phyloP scores from a whole-genome alignment of 2,888 invertebrate genomes.

The Pachycephus smyrnensis region DNA sequence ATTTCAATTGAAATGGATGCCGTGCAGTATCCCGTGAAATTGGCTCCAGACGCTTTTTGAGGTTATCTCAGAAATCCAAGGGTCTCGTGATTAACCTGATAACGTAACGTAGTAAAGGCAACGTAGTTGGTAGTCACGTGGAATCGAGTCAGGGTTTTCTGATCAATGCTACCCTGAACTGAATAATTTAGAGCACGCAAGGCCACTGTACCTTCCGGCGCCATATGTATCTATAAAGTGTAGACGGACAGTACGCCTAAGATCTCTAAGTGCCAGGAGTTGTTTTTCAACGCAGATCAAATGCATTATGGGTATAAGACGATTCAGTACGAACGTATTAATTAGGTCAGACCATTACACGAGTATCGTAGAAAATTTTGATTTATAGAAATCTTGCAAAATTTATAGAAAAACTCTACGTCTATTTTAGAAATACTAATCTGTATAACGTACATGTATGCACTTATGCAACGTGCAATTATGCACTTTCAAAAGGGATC shows the following conservation, averaged over 20 bases:
- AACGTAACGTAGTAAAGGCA: not conserved
- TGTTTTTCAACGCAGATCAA: not conserved
- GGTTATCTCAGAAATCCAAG: not conserved
- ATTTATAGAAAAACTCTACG: not conserved
- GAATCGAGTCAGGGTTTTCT: constrained; percentile 29
- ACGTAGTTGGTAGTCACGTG: not conserved
- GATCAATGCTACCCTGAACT: constrained; percentile 30
- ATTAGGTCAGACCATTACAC: not conserved
- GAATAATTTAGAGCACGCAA: constrained; percentile 28
- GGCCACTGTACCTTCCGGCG: constrained; percentile 19
- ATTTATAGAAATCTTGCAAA: not conserved
- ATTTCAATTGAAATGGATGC: not conserved
- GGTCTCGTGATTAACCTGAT: not conserved
- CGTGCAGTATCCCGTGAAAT: not conserved
- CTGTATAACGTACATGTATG: not conserved
- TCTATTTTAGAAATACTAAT: not conserved
- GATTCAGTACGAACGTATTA: not conserved
- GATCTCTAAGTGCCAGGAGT: not conserved
- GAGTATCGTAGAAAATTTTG: not conserved
- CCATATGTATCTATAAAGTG: constrained; percentile 19
- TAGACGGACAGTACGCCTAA: constrained; percentile 10
- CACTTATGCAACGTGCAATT: not conserved
- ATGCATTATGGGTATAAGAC: not conserved
- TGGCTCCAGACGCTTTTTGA: not conserved
- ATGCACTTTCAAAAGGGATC: not conserved